A percentile compares a stretch with the other conserved stretches of the same genome.
Evolutionary conservation across 37 sponge, comb jelly and placozoan genomes (phyloP).

Genomic region (Bolinopsis microptera): DNA sequence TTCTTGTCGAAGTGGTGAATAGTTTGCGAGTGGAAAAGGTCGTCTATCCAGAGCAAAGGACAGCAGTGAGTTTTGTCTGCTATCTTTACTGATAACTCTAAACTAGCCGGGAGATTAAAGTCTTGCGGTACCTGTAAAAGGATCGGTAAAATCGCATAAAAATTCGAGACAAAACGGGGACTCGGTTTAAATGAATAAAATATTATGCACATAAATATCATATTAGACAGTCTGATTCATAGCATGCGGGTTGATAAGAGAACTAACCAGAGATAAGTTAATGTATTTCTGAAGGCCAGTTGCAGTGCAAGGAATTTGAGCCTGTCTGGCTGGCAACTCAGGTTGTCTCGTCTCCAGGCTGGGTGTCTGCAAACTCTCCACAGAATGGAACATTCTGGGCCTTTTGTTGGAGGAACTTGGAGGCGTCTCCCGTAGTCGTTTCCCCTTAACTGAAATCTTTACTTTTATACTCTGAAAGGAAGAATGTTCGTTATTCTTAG

Average conservation of each 20-base stretch:
- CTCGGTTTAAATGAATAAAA: too few relatives aligned
- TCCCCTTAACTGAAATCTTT: background rate
- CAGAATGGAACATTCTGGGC: background rate
- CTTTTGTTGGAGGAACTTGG: background rate
- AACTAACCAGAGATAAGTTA: background rate
- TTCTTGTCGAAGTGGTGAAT: background rate
- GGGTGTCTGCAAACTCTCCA: background rate
- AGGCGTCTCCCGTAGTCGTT: background rate
- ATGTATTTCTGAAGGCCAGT: background rate
- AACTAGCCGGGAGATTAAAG: background rate
- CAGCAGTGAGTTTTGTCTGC: background rate
- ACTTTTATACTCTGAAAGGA: too few relatives aligned
- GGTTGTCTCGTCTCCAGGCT: background rate
- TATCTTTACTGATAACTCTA: background rate
- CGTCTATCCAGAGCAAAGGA: background rate
- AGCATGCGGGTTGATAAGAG: background rate
- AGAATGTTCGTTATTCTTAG: too few relatives aligned
- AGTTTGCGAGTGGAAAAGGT: background rate
- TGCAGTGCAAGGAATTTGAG: background rate
- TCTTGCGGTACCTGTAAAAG: background rate
- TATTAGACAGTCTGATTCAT: too few relatives aligned
- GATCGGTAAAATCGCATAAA: too few relatives aligned
- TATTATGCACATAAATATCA: too few relatives aligned
- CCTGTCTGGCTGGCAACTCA: background rate
- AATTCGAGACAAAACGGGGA: background rate